phyloP scores from a whole-genome alignment of 2,113 vertebrate genomes.

The Poecilia latipinna region DNA sequence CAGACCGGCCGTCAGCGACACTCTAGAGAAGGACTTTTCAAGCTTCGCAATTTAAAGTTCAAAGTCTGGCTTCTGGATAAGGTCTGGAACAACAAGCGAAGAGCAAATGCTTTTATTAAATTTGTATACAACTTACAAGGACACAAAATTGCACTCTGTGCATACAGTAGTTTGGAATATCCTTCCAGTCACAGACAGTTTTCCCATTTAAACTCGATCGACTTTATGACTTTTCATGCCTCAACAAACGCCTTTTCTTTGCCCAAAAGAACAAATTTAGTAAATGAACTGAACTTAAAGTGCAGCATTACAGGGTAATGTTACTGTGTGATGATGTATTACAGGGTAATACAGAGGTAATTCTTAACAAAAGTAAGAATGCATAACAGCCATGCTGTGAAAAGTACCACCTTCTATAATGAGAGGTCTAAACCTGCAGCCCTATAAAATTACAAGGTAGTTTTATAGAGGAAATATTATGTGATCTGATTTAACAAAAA shows the following conservation, averaged over 20 bases:
- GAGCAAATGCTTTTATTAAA: background rate
- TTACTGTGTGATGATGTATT: too few species aligned
- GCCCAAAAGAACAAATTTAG: too few species aligned
- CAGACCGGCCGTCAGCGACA: conserved; percentile 30
- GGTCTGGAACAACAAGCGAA: background rate
- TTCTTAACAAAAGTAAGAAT: conserved; percentile 40
- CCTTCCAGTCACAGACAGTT: background rate
- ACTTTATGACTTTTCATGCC: background rate
- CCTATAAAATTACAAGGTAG: background rate
- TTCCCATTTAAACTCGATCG: background rate
- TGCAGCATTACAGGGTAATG: too few species aligned
- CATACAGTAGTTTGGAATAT: background rate
- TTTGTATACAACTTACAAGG: background rate
- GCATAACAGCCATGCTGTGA: background rate
- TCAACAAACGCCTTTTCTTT: background rate
- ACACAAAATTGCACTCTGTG: background rate
- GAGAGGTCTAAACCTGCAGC: background rate
- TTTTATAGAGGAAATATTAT: background rate
- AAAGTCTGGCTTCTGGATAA: background rate
- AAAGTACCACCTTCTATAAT: background rate
- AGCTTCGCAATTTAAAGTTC: conserved; percentile 24
- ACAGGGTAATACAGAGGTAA: conserved; percentile 26
- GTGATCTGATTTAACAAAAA: too few species aligned
- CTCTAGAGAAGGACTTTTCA: conserved; percentile 11
- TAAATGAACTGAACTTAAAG: background rate